Percentiles rank a stretch among this genome's conserved stretches.
Conservation (phyloP, 2,113 vertebrate species). For the Planiliza haematocheilus region DNA sequence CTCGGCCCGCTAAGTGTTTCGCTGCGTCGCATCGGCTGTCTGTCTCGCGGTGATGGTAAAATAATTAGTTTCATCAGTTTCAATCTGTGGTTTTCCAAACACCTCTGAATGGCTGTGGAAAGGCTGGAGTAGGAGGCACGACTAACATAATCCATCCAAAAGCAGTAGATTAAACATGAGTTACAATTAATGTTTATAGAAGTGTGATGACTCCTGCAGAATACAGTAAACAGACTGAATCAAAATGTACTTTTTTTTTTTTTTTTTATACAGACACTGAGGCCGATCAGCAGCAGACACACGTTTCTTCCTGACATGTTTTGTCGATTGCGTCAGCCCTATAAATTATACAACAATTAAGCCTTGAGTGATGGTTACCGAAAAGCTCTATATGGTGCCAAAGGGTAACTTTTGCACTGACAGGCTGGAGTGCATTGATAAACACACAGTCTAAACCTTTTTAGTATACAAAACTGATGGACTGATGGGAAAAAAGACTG, state of each 20-base stretch:
- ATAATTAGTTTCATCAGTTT: constrained; percentile 55
- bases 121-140: constrained; percentile 7
- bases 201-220: constrained; percentile 3
- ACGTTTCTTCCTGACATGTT: constrained; percentile 12
- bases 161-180: constrained; percentile 36
- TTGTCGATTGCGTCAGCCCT: neutral
- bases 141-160: constrained; percentile 20
- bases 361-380: neutral
- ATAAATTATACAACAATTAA: neutral
- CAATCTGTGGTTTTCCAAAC: constrained; percentile 30
- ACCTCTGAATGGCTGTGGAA: constrained; percentile 19
- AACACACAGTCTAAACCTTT: neutral
- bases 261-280: neutral
- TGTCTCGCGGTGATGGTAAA: constrained; percentile 49
- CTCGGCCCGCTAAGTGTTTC: constrained; percentile 50
- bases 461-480: neutral
- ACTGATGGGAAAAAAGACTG: too few relatives aligned
- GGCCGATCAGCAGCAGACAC: neutral
- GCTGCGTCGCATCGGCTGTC: constrained; percentile 37
- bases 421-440: neutral
- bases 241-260: neutral
- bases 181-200: constrained; percentile 10
- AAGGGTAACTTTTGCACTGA: neutral
- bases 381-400: neutral
- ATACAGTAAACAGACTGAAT: constrained; percentile 2